phyloP scores from a whole-genome alignment of 1,140 invertebrate genomes.

The Drosophila bocqueti region DNA sequence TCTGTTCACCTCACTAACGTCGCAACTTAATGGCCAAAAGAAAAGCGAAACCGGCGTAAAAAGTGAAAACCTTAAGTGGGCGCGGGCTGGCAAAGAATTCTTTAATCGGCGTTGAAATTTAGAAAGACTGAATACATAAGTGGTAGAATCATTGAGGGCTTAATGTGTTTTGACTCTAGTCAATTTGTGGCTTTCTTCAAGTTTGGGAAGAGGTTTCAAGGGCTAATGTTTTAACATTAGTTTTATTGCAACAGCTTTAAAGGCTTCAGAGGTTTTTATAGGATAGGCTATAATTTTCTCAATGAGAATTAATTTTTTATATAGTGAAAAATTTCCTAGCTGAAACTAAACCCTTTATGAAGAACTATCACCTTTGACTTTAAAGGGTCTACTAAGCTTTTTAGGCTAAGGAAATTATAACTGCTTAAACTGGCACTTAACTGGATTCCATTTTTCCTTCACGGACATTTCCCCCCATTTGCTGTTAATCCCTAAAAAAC shows the following conservation, averaged over 20 bases:
- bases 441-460: not conserved
- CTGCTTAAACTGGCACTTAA: not conserved
- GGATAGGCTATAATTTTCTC: not conserved
- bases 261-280: too few relatives aligned
- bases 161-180: conserved; percentile 7
- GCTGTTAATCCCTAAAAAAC: conserved; percentile 8
- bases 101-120: conserved; percentile 31
- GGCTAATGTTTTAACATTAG: not conserved
- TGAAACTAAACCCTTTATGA: not conserved
- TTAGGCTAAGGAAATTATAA: not conserved
- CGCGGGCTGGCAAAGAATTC: conserved; percentile 54
- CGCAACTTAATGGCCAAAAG: conserved; percentile 63
- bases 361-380: not conserved
- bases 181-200: conserved; percentile 4
- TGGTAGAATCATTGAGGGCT: conserved; percentile 19
- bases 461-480: conserved; percentile 2
- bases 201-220: not conserved
- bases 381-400: not conserved
- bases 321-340: too few relatives aligned
- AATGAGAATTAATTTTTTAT: not conserved
- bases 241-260: not conserved
- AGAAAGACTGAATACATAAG: conserved; percentile 19
- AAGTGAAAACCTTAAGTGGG: conserved; percentile 65
- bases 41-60: conserved; percentile 67
- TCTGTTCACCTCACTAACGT: conserved; percentile 22